Conservation (phyloP, 2,888 invertebrate species). For the Scelioninae gen. 1 region DNA sequence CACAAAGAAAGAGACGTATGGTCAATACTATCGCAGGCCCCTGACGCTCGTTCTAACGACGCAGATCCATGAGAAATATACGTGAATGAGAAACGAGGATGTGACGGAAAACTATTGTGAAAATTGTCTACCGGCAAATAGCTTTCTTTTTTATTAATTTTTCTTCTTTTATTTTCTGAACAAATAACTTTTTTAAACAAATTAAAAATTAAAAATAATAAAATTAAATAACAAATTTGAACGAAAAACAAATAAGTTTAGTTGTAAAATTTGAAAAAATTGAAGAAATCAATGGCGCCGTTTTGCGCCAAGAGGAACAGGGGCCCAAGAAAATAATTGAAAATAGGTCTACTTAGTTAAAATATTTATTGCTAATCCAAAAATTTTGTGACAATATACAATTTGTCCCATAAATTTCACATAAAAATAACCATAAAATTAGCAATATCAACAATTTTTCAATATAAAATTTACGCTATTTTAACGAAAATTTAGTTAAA, state of each 20-base stretch:
- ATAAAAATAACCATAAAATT: no score
- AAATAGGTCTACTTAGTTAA: background rate
- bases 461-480: no score
- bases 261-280: no score
- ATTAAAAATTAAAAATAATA: no score
- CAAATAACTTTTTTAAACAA: background rate
- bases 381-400: no score
- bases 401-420: no score
- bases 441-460: no score
- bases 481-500: no score
- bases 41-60: constrained; percentile 37
- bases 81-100: constrained; percentile 17
- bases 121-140: no score
- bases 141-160: background rate
- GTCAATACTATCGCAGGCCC: constrained; percentile 42
- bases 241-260: background rate
- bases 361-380: constrained; percentile 4
- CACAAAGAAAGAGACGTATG: constrained; percentile 54
- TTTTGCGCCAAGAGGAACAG: background rate
- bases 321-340: background rate
- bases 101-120: background rate
- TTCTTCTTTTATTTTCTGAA: background rate
- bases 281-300: no score
- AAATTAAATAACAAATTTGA: background rate
- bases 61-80: constrained; percentile 25